These are phyloP conservation scores for Pluvialis apricaria DNA, from an alignment of 2,113 vertebrate genomes.

Conservation along the genomic window DNA sequence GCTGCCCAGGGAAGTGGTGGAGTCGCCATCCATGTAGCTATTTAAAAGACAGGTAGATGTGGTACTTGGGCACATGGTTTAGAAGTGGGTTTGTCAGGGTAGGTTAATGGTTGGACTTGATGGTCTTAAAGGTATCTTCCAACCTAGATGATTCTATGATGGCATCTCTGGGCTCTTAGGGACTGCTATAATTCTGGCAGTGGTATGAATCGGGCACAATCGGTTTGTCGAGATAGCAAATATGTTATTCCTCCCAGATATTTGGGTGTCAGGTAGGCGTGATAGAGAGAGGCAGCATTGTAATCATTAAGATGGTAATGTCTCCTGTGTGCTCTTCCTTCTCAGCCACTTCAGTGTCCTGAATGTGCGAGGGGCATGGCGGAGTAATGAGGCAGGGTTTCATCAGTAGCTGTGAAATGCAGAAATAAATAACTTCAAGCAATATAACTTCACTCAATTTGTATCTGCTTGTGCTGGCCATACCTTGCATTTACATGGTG, in stretches of 20 bases:
- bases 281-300: neutral
- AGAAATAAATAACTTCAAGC: slow-evolving; percentile 14
- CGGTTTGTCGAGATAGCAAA: neutral
- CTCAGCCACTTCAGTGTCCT: neutral
- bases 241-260: neutral
- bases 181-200: neutral
- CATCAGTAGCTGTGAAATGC: neutral
- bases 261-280: neutral
- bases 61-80: no score
- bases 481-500: neutral
- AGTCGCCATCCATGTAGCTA: no score
- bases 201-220: neutral
- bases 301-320: neutral
- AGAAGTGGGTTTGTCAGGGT: no score
- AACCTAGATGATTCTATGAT: no score
- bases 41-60: no score
- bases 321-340: neutral
- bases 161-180: neutral
- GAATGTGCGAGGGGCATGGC: neutral
- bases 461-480: neutral
- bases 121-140: no score
- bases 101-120: no score
- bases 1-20: no score
- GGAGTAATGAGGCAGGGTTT: neutral
- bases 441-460: neutral